Evolutionary conservation across 2,888 invertebrate species (phyloP).

Genomic region (Caenorhabditis panamensis): DNA sequence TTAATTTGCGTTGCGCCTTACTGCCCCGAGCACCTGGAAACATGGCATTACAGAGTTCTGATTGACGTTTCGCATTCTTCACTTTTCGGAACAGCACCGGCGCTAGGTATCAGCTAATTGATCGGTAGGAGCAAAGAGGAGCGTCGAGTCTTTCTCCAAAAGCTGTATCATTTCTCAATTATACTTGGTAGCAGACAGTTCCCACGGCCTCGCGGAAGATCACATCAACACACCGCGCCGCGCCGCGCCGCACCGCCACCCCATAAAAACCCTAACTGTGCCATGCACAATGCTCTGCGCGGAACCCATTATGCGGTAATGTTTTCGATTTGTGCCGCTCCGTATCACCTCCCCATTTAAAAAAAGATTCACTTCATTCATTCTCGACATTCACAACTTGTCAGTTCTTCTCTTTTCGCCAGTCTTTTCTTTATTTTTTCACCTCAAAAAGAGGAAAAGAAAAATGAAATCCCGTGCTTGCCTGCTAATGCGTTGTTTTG

Average conservation of each 20-base stretch:
- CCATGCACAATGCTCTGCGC: no score
- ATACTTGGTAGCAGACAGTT: no score
- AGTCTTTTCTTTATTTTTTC: neutral
- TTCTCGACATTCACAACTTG: neutral
- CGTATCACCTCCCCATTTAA: neutral
- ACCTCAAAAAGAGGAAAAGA: neutral
- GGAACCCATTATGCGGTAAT: neutral
- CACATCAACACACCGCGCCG: no score
- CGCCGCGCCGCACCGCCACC: no score
- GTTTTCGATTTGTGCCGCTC: neutral
- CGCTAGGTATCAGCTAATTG: neutral
- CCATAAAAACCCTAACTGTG: no score
- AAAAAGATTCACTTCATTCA: neutral
- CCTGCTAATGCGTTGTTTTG: constrained; percentile 3
- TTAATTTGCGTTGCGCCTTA: neutral
- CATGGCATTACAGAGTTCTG: neutral
- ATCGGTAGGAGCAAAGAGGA: neutral
- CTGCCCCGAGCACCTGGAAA: constrained; percentile 4
- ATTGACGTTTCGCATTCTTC: constrained; percentile 11
- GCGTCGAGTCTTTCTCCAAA: neutral
- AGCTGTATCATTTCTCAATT: no score
- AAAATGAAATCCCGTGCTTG: neutral
- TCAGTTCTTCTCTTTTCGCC: neutral
- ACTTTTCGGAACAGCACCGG: neutral
- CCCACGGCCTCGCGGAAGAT: no score